Base-by-base conservation (phyloP, 2,888 invertebrate species). In the Heliconius erato region DNA sequence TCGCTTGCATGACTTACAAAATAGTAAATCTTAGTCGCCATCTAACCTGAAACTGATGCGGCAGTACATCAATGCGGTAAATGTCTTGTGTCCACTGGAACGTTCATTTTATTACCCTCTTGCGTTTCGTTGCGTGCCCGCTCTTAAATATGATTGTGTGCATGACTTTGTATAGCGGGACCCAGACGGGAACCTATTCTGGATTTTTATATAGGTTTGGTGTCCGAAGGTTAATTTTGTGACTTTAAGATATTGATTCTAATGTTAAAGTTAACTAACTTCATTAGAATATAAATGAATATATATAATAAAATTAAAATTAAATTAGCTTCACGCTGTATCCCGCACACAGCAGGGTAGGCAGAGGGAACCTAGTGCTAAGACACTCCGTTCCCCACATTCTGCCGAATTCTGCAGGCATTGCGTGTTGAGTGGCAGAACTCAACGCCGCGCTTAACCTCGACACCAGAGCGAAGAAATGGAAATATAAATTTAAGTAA, bases 1-100 rank as follows among this genome's bases (percentile, higher is more conserved):
- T 89, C 87, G 87, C 80, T 86, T 85, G 87, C 87, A 89, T 90
- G 90, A 89, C 88, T 90, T 89, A 90, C 89, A 90, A 88, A 89
- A 89, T 90, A 89, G 90, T 92, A 92, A 92, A 92, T 92, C 92
- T 91, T 88, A 88, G 88, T 89, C 89, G 91, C 88, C 89, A 90
- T 89, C 89, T 91, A 89, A 91, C 89, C 91, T 91, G 91, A 91
- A 92, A 92, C 92, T 92, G 92, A 93, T 92, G 91, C 90, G 89
- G 91, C 88, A 88, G 89, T 93, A 91, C 89, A 92, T 93, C 92
- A 92, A 91, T 91, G 89, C 88, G 89, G 90, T 91, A 91, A 91
- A 91, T 90, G 90, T 90, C 90, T 91, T 90, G 91, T 91, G 91
- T 90, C 91, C 89, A 87, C 88, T 86, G 84, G 86, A 86, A 86